Conservation (phyloP, 2,888 invertebrate species). For the Spodoptera exigua region DNA sequence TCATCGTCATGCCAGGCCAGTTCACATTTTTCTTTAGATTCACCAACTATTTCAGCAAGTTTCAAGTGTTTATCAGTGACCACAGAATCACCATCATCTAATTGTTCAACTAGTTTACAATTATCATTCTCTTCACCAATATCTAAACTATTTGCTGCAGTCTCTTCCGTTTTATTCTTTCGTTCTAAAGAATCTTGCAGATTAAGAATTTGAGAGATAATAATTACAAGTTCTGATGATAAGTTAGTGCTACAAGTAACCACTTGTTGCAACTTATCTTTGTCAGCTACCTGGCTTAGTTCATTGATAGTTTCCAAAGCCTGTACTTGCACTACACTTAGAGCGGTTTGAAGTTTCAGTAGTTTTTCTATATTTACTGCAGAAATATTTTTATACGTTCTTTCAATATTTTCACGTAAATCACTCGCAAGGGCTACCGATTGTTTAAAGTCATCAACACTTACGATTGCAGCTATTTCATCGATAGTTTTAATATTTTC, state of each 20-base stretch:
- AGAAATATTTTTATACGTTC: background rate
- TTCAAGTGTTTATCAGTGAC: background rate
- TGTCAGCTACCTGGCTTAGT: conserved; percentile 30
- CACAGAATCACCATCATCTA: background rate
- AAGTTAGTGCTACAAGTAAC: conserved; percentile 53
- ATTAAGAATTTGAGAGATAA: conserved; percentile 11
- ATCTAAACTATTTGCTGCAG: background rate
- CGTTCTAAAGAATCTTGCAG: background rate
- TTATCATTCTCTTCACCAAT: background rate
- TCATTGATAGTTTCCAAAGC: conserved; percentile 49
- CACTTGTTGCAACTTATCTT: conserved; percentile 52
- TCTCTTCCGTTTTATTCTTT: background rate
- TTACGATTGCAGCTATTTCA: conserved; percentile 49
- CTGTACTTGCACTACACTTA: conserved; percentile 56
- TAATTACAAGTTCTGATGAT: conserved; percentile 17
- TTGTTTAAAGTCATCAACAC: conserved; percentile 55
- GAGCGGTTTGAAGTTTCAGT: conserved; percentile 43
- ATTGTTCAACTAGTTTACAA: background rate
- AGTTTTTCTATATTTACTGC: conserved; percentile 2
- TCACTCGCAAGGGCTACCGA: conserved; percentile 58
- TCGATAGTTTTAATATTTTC: conserved; percentile 55
- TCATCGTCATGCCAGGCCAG: no score
- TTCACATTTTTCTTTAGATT: background rate
- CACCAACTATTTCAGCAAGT: no score
- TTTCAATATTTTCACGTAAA: conserved; percentile 54